Base-by-base conservation (phyloP, 1,140 invertebrate species). In the Eufriesea mexicana region DNA sequence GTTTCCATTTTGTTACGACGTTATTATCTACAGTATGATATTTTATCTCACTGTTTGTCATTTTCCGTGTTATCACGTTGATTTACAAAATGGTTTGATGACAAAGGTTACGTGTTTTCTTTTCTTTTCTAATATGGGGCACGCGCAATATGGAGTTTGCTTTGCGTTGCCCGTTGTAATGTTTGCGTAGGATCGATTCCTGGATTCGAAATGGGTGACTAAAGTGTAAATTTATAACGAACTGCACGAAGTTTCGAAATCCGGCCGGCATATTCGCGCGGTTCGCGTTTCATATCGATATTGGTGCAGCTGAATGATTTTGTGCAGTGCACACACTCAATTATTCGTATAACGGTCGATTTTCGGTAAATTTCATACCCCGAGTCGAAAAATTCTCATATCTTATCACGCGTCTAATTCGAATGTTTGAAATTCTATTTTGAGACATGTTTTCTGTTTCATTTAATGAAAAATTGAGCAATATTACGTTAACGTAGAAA, bases 171-270 rank as follows among this genome's bases (percentile, higher is more conserved):
- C 6, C 23, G 42, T 45, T 23, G 23, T 45, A 8, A 45, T 45
- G 28, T 67, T 67, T 67, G 64, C 10, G 9, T 45, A 45, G 64
- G n/a, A 67, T 67, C 64, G 42, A 67, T 67, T n/a, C 12, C 64
- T 45, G 20, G 42, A 67, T 45, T 45, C 64, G 23, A 67, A 67
- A 68, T 25, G 42, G 66, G 23, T 18, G 66, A 68, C 66, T 68
- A 68, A 68, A 68, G 66, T 16, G 66, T 68, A 49, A 68, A 68
- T 47, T 68, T 68, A 49, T 68, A 68, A 68, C n/a, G 66, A 47
- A 68, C 66, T n/a, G 10, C 14, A 23, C 42, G 64, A 67, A 67
- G 64, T 67, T 67, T 67, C 23, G 64, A 67, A 68, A 68, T 68
- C 45, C 45, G 66, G n/a, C 47, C 14, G 10, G 66, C n/a, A 49